Percentiles rank a stretch among this genome's conserved stretches.
These are phyloP conservation scores for Drosophila nigrodunni DNA, from an alignment of 1,140 invertebrate species.

Conservation along the genomic window DNA sequence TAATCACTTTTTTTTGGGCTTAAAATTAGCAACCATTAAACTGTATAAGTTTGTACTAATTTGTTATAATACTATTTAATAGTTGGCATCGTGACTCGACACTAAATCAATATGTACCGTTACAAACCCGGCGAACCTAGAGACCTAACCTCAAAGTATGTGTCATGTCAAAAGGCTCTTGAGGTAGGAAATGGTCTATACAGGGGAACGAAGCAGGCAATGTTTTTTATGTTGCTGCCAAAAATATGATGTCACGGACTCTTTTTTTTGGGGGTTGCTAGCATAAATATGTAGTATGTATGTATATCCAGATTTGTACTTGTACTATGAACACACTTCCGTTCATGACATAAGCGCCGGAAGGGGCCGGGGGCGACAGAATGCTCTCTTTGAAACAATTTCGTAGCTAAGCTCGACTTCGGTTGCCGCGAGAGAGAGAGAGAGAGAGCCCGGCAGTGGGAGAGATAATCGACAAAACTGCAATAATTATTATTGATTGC, in stretches of 20 bases:
- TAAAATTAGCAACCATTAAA: slow-evolving; percentile 25
- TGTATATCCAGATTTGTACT: neutral
- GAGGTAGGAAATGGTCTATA: slow-evolving; percentile 37
- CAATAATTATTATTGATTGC: slow-evolving; percentile 38
- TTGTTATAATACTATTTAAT: slow-evolving; percentile 1
- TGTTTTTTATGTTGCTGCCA: slow-evolving; percentile 2
- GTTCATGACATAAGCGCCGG: slow-evolving; percentile 40
- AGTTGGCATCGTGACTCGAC: neutral
- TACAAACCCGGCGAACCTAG: slow-evolving; percentile 21
- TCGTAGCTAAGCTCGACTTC: slow-evolving; percentile 7
- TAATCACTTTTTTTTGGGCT: neutral
- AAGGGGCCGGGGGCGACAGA: neutral
- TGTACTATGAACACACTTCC: slow-evolving; percentile 15
- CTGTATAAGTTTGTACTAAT: slow-evolving; percentile 7
- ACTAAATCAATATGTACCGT: slow-evolving; percentile 28
- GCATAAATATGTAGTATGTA: slow-evolving; percentile 2
- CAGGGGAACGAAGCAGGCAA: neutral
- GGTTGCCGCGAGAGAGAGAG: neutral
- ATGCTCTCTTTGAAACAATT: neutral
- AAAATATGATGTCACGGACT: slow-evolving; percentile 32
- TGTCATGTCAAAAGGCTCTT: slow-evolving; percentile 16
- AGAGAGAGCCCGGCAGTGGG: neutral
- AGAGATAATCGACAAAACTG: slow-evolving; percentile 14
- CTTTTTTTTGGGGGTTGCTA: slow-evolving; percentile 33
- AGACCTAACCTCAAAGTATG: slow-evolving; percentile 43